Base-by-base conservation (phyloP, 2,797 vertebrate species). In the Cygnus olor region DNA sequence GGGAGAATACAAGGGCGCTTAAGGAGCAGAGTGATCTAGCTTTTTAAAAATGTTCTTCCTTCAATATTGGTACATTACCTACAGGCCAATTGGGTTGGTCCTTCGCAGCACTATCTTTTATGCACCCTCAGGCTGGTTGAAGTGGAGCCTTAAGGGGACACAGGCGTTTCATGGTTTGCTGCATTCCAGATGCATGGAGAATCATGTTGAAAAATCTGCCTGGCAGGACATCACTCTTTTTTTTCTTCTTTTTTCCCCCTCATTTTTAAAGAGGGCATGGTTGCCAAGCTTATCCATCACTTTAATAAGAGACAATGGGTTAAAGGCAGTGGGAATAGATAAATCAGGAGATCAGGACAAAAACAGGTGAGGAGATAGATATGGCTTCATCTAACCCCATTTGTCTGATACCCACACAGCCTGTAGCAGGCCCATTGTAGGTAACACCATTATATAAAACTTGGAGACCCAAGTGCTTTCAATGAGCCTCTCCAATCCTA, bases 11-110 rank as follows among this genome's bases (percentile, higher is more conserved):
- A 96, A 97, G 97, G 63, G 54, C 89, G 68, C 95, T 88, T 91
- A 97, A 95, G 95, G 77, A 97, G 80, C 79, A 93, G 81, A 87
- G 54, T 94, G 94, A 97, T 85, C 88, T 95, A 93, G 89, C 53
- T 76, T 90, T 96, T 86, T 58, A 93, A 92, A 95, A 96, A 97
- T 95, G 89, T 96, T 88, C 92, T 93, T 89, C 93, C 89, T 94
- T 94, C 60, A 84, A 60, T 44, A 12, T 20, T 63, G 95, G 89
- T 85, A 38, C 61, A 27, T 93, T 96, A 96, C 95, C 96, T 96
- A 51, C 14, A 54, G 85, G 82, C 88, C 88, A 95, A 14, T 80
- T 76, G 69, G 56, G 6, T 44, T 65, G 68, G 84, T 49, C 44
- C 34, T 61, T 80, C 22, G 85, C 61, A 83, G 72, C 79, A 34